Evolutionary conservation across 2,797 vertebrate genomes (phyloP).

Genomic region (Hipposideros larvatus): DNA sequence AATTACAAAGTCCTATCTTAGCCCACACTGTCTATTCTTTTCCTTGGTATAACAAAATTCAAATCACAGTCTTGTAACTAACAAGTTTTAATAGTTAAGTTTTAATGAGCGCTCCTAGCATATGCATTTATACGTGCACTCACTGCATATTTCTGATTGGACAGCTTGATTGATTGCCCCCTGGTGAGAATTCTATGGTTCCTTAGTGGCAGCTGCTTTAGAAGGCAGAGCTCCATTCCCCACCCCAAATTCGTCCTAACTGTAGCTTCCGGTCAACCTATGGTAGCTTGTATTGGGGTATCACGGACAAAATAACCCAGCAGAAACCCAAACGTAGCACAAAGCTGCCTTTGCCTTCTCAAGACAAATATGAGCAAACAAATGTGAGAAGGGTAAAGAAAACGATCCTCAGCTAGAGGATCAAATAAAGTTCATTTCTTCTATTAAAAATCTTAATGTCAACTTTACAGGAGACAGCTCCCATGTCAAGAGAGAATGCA

Average conservation of each 20-base stretch:
- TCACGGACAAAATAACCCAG: not conserved
- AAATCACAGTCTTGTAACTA: not conserved
- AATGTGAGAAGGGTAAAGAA: slow-evolving; percentile 10
- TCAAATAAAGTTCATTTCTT: slow-evolving; percentile 34
- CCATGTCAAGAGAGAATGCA: not conserved
- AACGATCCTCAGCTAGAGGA: not conserved
- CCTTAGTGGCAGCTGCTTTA: not conserved
- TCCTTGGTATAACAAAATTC: not conserved
- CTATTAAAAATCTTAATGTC: slow-evolving; percentile 20
- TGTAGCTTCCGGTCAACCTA: not conserved
- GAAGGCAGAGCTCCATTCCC: not conserved
- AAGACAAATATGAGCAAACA: slow-evolving; percentile 26
- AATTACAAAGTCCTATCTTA: not conserved
- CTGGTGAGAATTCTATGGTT: not conserved
- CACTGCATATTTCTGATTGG: not conserved
- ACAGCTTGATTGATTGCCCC: not conserved
- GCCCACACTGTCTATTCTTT: not conserved
- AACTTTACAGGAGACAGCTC: not conserved
- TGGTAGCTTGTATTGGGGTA: not conserved
- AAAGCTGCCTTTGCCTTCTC: not conserved
- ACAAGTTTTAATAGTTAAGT: not conserved
- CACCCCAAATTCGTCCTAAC: not conserved
- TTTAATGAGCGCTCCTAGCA: not conserved
- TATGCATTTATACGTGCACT: rapidly evolving
- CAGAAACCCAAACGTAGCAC: not conserved